These are phyloP conservation scores for Amblyraja radiata DNA, from an alignment of 2,797 vertebrate genomes.

Conservation along the genomic window DNA sequence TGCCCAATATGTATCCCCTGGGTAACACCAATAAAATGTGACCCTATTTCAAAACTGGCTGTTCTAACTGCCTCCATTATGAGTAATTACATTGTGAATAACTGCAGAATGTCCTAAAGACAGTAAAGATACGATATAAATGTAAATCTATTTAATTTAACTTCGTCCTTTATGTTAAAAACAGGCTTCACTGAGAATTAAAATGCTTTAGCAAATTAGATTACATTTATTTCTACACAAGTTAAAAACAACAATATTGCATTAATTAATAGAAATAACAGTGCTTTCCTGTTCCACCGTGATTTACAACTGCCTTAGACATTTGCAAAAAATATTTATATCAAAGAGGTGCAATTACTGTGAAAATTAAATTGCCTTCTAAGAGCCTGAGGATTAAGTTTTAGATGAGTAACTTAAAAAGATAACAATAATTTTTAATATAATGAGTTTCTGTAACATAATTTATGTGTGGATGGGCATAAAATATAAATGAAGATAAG, in stretches of 20 bases:
- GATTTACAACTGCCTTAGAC: background rate
- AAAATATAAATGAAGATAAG: conserved; percentile 30
- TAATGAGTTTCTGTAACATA: background rate
- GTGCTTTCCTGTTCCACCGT: background rate
- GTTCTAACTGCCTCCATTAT: too few species aligned
- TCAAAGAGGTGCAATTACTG: background rate
- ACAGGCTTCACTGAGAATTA: too few species aligned
- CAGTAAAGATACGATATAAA: background rate
- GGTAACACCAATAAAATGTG: background rate
- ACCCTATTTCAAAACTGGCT: background rate
- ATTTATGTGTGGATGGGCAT: background rate
- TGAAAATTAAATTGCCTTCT: conserved; percentile 19
- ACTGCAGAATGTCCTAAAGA: background rate
- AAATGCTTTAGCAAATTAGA: background rate
- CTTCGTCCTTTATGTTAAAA: background rate
- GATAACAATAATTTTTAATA: conserved; percentile 14
- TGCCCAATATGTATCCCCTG: background rate
- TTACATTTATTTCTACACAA: background rate
- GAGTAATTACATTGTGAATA: background rate
- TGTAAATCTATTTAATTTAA: background rate
- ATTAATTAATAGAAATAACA: background rate
- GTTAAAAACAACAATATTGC: background rate
- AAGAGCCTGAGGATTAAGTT: background rate
- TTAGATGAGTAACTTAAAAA: conserved; percentile 1
- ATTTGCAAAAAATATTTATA: background rate